phyloP scores from a whole-genome alignment of 2,888 invertebrate species.

The Sarcophaga rosellei region DNA sequence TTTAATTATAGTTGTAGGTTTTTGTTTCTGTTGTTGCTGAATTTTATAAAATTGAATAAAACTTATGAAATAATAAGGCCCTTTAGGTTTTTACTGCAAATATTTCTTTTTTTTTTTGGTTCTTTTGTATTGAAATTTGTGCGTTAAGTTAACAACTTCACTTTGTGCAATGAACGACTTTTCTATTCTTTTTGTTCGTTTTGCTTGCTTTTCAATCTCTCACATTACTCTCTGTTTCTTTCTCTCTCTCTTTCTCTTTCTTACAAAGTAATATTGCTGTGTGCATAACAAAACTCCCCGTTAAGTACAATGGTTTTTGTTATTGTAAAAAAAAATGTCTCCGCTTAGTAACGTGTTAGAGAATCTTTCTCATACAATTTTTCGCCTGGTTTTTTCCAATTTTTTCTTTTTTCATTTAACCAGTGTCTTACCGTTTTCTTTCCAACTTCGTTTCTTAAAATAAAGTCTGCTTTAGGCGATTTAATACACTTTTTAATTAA shows the following conservation, averaged over 20 bases:
- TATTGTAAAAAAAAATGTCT: not conserved
- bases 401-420: slow-evolving; percentile 5
- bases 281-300: slow-evolving; percentile 26
- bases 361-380: not conserved
- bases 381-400: not conserved
- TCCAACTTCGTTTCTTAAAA: not conserved
- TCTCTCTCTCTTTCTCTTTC: too few relatives aligned
- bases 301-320: not conserved
- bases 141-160: slow-evolving; percentile 34
- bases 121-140: slow-evolving; percentile 1
- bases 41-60: not conserved
- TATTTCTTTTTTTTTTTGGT: not conserved
- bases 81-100: slow-evolving; percentile 25
- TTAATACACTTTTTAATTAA: not conserved
- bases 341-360: slow-evolving; percentile 14
- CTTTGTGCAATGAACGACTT: slow-evolving; percentile 36
- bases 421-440: not conserved
- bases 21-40: not conserved
- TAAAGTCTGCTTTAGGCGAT: not conserved
- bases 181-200: not conserved
- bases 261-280: not conserved
- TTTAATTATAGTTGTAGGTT: slow-evolving; percentile 15
- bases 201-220: not conserved
- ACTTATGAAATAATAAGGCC: slow-evolving; percentile 52
- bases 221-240: not conserved